Evolutionary conservation across 1,140 invertebrate genomes (phyloP), one percentile per base, ranked within the genome.

Genomic region (Leptinotarsa undecemlineata): DNA sequence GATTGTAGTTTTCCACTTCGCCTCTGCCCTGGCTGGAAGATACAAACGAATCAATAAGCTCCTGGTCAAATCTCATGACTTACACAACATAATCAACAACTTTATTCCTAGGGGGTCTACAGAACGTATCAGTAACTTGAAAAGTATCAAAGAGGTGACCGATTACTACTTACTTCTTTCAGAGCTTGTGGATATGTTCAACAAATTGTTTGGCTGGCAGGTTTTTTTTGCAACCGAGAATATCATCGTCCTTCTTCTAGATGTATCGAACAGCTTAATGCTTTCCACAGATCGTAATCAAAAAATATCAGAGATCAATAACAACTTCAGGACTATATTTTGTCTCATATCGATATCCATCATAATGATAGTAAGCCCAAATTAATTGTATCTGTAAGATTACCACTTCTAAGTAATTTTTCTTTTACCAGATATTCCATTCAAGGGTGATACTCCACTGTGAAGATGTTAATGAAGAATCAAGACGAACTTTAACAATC

Each of bases 181-280:
- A 19, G 68, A 69, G 11, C 20, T 69, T n/a, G 68, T 69, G n/a
- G 68, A 69, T n/a, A 69, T 69, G 68, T 69, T 69, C 48, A 69
- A 69, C n/a, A 69, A 48, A 48, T 19, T 69, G n/a, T 69, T 69
- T 69, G 68, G 68, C 8, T 69, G 68, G 68, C 68, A 69, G 21
- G 48, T 69, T 17, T 69, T 69, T 51, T 51, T 69, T n/a, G 48
- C 48, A 47, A 69, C 68, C 4, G 68, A 69, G 20, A 48, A 69
- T 51, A 51, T 69, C 6, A 20, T 69, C 6, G 14, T 69, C 6
- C 47, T 51, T 47, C 47, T 69, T 14, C 19, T 69, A 21, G 68
- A 69, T 20, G 33, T 69, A 8, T 19, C 20, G 1, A 69, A 69
- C 20, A 51, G 68, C 19, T 47, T 69, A 13, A 69, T 69, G 68